Percentiles rank a stretch among this genome's conserved stretches.
These are phyloP conservation scores for Patella depressa DNA, from an alignment of 2,888 invertebrate genomes.

Conservation along the genomic window DNA sequence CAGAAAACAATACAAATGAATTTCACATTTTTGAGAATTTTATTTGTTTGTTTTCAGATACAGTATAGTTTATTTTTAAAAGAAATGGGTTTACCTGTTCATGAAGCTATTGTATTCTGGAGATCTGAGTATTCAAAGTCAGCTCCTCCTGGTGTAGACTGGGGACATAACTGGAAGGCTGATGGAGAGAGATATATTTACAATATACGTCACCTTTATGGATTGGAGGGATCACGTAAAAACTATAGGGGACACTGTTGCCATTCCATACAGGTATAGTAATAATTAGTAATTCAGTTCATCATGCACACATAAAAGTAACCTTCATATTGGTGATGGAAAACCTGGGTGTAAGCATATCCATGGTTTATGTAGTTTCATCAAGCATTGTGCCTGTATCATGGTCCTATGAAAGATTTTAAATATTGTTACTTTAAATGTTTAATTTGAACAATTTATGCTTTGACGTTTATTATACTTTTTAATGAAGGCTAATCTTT, in stretches of 20 bases:
- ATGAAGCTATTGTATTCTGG: conserved; percentile 80
- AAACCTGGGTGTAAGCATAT: too few relatives aligned
- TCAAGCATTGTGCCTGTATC: too few relatives aligned
- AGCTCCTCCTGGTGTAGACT: conserved; percentile 71
- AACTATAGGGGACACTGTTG: conserved; percentile 78
- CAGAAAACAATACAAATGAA: too few relatives aligned
- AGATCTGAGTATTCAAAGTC: conserved; percentile 77
- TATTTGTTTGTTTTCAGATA: conserved; percentile 64
- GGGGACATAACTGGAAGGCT: conserved; percentile 76
- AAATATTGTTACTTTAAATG: too few relatives aligned
- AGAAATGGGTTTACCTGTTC: conserved; percentile 79
- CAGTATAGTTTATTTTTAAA: conserved; percentile 81
- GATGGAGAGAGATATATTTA: conserved; percentile 75
- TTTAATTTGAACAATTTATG: too few relatives aligned
- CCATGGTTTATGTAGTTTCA: too few relatives aligned
- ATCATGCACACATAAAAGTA: too few relatives aligned
- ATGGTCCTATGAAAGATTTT: too few relatives aligned
- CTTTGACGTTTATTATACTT: too few relatives aligned
- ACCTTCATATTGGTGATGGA: too few relatives aligned
- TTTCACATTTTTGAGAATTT: background rate
- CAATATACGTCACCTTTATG: conserved; percentile 82
- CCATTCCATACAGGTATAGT: conserved; percentile 75
- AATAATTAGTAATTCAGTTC: background rate
- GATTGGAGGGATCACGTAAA: conserved; percentile 79
- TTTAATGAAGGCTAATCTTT: too few relatives aligned